phyloP scores from a whole-genome alignment of 1,140 invertebrate species.

The Lepidurus apus region DNA sequence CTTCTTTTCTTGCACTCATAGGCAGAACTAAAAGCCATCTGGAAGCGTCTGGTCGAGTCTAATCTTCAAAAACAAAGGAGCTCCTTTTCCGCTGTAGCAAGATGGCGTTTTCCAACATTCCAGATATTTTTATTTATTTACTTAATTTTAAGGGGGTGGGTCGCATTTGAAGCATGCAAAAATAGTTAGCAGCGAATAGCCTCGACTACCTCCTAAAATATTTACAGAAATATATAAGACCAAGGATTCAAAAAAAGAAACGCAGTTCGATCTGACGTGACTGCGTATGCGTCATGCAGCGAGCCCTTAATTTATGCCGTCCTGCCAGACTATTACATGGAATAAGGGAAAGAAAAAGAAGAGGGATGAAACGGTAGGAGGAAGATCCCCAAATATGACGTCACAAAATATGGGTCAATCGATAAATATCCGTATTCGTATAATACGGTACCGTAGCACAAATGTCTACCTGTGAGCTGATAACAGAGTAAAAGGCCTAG shows the following conservation, averaged over 20 bases:
- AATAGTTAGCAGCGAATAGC: too few relatives aligned
- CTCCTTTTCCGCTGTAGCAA: background rate
- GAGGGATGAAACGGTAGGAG: background rate
- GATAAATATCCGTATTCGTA: background rate
- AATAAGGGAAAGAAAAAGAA: background rate
- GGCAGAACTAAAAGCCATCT: background rate
- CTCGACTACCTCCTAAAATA: too few relatives aligned
- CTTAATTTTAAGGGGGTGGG: too few relatives aligned
- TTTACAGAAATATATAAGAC: too few relatives aligned
- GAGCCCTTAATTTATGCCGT: background rate
- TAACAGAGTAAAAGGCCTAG: background rate
- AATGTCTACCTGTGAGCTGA: background rate
- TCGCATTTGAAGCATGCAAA: too few relatives aligned
- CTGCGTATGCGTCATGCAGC: background rate
- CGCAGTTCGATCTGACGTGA: background rate
- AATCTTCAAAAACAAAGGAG: background rate
- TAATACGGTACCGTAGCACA: background rate
- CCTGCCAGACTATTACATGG: background rate
- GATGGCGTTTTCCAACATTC: background rate
- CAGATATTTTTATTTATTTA: background rate
- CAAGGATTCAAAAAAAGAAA: background rate
- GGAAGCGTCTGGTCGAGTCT: background rate
- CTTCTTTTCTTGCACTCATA: background rate
- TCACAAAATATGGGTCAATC: constrained; percentile 6
- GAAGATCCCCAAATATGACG: background rate